Evolutionary conservation across 2,888 invertebrate species (phyloP), one percentile per base, ranked within the genome.

Genomic region (Leptothorax acervorum): DNA sequence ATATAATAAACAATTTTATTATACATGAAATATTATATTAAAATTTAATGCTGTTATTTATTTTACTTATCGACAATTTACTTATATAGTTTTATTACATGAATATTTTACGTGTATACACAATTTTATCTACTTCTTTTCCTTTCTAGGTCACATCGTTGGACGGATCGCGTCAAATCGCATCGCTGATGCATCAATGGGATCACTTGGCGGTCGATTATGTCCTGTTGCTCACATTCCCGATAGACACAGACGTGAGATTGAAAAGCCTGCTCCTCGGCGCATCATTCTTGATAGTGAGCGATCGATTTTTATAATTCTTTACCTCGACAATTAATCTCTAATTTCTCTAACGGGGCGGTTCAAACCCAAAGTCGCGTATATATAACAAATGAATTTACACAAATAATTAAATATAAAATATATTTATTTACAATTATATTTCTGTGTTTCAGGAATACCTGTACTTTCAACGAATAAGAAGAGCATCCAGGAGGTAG

Each of bases 231-330:
- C 95, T 98, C 60, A 96, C 96, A 71, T 97, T 98, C 92, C 98
- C 98, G 0, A 92, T 95, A 0, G 97, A 97, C 70, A 96, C 97
- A 31, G 97, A 97, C 91, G 96, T 97, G 1, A 97, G 96, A 90
- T 96, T 97, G 81, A 98, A 98, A 93, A 98, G 98, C 0, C 95
- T 98, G 3, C 95, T 98, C 76, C 94, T 99, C 42, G 98, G 97
- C 6, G 97, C 98, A 68, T 96, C 97, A 0, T 98, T 99, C 95
- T 95, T 99, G 83, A 95, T 99, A 96, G 98, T 98, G 96, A 95
- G 95, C 93, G 42, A 74, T 48, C 28, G 3, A 12, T 74, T 42
- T 15, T 76, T 39, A 60, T 23, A 23, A 23, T 23, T 65, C 48
- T 70, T 53, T n/a, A 45, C 28, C 3, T 3, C 11, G 28, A 35